Evolutionary conservation across 2,113 vertebrate species (phyloP).

Genomic region (Otocyon megalotis): DNA sequence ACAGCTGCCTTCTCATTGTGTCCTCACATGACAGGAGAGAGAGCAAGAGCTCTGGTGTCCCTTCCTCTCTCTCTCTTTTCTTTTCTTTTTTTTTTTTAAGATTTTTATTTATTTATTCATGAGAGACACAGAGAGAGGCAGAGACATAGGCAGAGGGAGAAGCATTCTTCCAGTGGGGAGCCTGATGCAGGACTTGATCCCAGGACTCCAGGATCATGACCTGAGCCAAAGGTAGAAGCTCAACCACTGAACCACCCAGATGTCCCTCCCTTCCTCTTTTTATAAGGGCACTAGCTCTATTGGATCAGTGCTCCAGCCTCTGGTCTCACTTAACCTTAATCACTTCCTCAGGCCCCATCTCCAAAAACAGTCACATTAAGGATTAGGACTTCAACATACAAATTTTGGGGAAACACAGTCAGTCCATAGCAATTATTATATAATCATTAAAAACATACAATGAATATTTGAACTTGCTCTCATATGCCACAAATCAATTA

Average conservation of each 20-base stretch:
- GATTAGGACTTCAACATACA: not conserved
- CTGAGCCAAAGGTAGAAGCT: too few species aligned
- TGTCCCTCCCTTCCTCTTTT: not conserved
- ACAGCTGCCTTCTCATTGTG: not conserved
- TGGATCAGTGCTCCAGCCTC: not conserved
- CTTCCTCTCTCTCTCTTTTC: not conserved
- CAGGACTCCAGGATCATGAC: too few species aligned
- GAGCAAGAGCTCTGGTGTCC: not conserved
- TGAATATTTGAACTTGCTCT: not conserved
- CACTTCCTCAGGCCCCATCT: not conserved
- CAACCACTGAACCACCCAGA: too few species aligned
- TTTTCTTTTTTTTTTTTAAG: too few species aligned
- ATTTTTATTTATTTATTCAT: too few species aligned
- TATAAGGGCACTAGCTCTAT: not conserved
- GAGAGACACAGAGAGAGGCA: too few species aligned
- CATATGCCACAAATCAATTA: not conserved
- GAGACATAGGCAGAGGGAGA: too few species aligned
- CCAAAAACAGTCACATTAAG: not conserved
- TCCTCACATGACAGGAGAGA: not conserved
- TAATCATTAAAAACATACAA: not conserved
- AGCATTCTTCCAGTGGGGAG: too few species aligned
- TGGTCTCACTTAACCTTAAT: not conserved
- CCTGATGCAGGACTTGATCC: too few species aligned
- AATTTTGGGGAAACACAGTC: not conserved
- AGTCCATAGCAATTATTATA: not conserved